Percentiles rank a stretch among this genome's conserved stretches.
phyloP scores from a whole-genome alignment of 1,140 invertebrate genomes.

The Apis florea region DNA sequence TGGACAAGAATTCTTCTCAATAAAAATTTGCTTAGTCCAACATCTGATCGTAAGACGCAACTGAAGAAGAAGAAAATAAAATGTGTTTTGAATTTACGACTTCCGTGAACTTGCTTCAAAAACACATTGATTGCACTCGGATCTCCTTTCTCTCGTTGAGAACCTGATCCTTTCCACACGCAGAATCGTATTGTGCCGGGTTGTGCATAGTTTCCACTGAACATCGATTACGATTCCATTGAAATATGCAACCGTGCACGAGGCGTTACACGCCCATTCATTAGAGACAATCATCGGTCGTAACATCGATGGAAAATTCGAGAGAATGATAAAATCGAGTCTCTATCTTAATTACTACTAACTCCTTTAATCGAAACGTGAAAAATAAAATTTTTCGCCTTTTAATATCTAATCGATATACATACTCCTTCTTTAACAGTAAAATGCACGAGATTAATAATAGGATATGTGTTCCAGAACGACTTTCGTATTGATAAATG shows the following conservation, averaged over 20 bases:
- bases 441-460: too few species aligned
- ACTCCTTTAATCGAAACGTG: too few species aligned
- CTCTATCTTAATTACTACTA: too few species aligned
- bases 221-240: constrained; percentile 24
- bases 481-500: too few species aligned
- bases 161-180: constrained; percentile 7
- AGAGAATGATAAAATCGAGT: too few species aligned
- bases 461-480: too few species aligned
- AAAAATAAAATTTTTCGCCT: too few species aligned
- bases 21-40: background rate
- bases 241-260: background rate
- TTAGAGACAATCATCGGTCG: background rate
- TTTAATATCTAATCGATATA: too few species aligned
- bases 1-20: too few species aligned
- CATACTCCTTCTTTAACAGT: too few species aligned
- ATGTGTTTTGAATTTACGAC: constrained; percentile 19
- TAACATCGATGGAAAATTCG: too few species aligned
- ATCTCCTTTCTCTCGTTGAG: constrained; percentile 32
- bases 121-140: constrained; percentile 24
- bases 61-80: constrained; percentile 17
- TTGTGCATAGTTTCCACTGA: background rate
- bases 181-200: background rate
- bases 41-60: background rate
- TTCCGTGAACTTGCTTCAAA: constrained; percentile 26
- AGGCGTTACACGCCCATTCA: background rate